Evolutionary conservation across 1,140 invertebrate species (phyloP).

Genomic region (Solenopsis fugax): DNA sequence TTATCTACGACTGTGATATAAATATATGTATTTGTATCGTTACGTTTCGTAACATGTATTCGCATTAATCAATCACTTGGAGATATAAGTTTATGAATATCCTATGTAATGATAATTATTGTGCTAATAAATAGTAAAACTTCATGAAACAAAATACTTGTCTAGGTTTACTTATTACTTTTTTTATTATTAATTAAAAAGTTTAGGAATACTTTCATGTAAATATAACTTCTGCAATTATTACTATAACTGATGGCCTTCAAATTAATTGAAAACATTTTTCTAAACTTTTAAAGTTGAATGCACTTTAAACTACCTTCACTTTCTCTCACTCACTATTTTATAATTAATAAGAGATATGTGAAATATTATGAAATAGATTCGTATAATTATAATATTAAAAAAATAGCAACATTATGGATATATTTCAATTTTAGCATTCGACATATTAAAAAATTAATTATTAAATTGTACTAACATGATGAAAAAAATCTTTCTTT

Average conservation of each 20-base stretch:
- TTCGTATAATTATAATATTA: background rate
- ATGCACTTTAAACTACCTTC: background rate
- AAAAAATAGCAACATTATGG: too few relatives aligned
- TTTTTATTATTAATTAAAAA: background rate
- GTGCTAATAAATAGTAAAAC: constrained; percentile 73
- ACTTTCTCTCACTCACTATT: background rate
- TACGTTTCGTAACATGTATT: constrained; percentile 72
- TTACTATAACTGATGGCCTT: background rate
- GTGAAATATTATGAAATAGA: background rate
- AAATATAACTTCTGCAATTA: background rate
- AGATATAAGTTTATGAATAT: constrained; percentile 70
- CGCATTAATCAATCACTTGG: constrained; percentile 72
- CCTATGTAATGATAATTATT: constrained; percentile 71
- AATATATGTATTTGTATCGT: constrained; percentile 78
- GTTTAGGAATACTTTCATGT: background rate
- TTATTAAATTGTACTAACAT: too few relatives aligned
- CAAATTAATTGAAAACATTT: constrained; percentile 4
- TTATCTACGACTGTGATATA: constrained; percentile 78
- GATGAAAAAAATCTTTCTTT: too few relatives aligned
- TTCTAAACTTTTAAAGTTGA: background rate
- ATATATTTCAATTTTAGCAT: too few relatives aligned
- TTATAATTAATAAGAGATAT: constrained; percentile 1
- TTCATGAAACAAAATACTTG: constrained; percentile 43
- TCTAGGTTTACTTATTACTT: background rate
- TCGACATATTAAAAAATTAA: too few relatives aligned